Evolutionary conservation across 1,140 invertebrate genomes (phyloP).

Genomic region (Adoxophyes honmai): DNA sequence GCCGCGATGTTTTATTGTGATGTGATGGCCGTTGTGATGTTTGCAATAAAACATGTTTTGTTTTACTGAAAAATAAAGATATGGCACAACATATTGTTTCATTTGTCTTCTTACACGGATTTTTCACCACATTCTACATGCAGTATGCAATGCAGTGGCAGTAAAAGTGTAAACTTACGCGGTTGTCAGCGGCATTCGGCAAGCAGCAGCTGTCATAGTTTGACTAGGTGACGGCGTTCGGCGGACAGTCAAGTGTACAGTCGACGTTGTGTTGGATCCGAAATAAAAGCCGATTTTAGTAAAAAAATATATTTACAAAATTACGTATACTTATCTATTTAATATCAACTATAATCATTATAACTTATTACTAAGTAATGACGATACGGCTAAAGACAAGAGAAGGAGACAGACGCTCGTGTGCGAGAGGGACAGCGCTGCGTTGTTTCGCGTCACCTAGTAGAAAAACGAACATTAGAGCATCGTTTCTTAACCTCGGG

Average conservation of each 20-base stretch:
- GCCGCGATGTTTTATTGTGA: slow-evolving; percentile 14
- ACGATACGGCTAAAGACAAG: not conserved
- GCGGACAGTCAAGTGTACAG: too few relatives aligned
- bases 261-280: too few relatives aligned
- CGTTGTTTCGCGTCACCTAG: slow-evolving; percentile 22
- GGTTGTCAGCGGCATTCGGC: too few relatives aligned
- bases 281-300: not conserved
- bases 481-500: too few relatives aligned
- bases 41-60: slow-evolving; percentile 49
- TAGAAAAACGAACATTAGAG: not conserved
- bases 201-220: too few relatives aligned
- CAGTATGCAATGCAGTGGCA: too few relatives aligned
- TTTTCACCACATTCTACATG: too few relatives aligned
- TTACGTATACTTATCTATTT: too few relatives aligned
- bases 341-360: not conserved
- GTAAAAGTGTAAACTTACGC: too few relatives aligned
- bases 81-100: slow-evolving; percentile 49
- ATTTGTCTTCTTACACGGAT: slow-evolving; percentile 9
- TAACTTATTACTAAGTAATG: not conserved
- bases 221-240: too few relatives aligned
- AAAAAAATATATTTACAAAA: slow-evolving; percentile 11
- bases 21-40: slow-evolving; percentile 31
- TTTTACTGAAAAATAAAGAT: slow-evolving; percentile 56
- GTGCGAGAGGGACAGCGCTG: not conserved
- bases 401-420: not conserved